phyloP scores from a whole-genome alignment of 2,888 invertebrate genomes.

The Argyresthia goedartella region DNA sequence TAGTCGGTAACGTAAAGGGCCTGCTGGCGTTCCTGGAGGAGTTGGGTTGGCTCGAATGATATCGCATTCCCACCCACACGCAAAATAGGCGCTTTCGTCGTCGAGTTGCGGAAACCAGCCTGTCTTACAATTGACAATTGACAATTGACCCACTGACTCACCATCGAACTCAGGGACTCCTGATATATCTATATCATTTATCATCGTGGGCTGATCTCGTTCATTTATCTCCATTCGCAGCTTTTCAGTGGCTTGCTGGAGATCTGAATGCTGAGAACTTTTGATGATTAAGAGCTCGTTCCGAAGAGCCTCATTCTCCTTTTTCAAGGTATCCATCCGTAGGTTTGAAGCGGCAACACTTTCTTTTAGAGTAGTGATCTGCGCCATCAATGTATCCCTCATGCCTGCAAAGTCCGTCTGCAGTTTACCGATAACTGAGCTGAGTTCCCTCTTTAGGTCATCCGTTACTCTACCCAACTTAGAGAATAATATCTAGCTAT shows the following conservation, averaged over 20 bases:
- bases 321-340: neutral
- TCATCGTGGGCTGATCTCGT: neutral
- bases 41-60: too few relatives aligned
- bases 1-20: too few relatives aligned
- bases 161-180: neutral
- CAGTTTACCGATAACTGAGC: neutral
- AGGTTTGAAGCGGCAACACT: neutral
- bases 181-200: neutral
- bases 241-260: neutral
- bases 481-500: neutral
- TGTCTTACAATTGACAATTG: too few relatives aligned
- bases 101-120: too few relatives aligned
- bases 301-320: neutral
- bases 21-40: too few relatives aligned
- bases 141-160: too few relatives aligned
- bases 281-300: neutral
- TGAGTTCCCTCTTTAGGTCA: neutral
- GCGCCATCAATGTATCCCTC: neutral
- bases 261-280: neutral
- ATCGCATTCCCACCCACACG: too few relatives aligned
- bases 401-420: neutral
- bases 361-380: neutral
- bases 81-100: too few relatives aligned
- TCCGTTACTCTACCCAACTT: neutral
- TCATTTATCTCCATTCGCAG: neutral